Evolutionary conservation across 2,888 invertebrate species (phyloP).

Genomic region (Mimachlamys varia): DNA sequence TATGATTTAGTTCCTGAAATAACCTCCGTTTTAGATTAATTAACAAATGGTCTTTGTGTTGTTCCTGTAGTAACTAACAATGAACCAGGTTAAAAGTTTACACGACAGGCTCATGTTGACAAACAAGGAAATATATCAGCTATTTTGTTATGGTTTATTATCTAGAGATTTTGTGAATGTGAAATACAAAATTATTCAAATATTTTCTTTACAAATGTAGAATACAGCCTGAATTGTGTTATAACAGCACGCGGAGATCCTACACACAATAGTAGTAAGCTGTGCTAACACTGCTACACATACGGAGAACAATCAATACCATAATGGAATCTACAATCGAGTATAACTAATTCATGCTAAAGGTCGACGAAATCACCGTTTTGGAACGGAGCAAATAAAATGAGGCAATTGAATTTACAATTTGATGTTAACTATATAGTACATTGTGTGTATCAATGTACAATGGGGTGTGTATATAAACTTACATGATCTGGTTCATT

Average conservation of each 20-base stretch:
- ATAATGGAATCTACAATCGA: background rate
- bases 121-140: background rate
- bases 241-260: background rate
- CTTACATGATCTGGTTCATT: background rate
- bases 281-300: background rate
- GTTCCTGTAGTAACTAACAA: no score
- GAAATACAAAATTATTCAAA: conserved; percentile 12
- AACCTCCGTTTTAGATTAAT: no score
- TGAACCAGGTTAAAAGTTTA: background rate
- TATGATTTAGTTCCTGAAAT: no score
- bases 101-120: background rate
- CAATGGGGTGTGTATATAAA: background rate
- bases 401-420: conserved; percentile 12
- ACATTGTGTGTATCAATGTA: conserved; percentile 23
- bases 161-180: background rate
- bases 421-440: conserved; percentile 21
- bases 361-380: background rate
- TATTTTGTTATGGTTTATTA: background rate
- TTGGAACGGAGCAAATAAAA: conserved; percentile 21
- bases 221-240: background rate
- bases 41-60: no score
- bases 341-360: background rate
- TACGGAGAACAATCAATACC: background rate
- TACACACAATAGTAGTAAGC: no score
- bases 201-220: background rate